Base-by-base conservation (phyloP, 2,888 invertebrate species). In the Rhyacophila evoluta region DNA sequence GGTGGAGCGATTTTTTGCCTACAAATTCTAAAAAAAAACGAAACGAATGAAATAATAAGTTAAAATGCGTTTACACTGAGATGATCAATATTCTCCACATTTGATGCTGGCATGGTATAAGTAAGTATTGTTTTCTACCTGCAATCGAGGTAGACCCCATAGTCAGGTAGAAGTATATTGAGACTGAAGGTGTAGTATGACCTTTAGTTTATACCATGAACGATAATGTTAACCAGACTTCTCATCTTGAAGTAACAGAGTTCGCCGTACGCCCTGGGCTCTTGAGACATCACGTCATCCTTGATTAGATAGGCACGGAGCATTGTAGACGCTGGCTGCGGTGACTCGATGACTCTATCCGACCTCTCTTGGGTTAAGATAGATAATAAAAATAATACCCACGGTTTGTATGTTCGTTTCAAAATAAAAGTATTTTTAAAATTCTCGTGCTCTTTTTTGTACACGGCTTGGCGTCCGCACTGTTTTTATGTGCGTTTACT, bases 361-460 rank as follows among this genome's bases (percentile, higher is more conserved):
- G 55, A 55, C 55, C 55, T 55, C 41, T 25, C 39, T 12, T n/a
- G 39, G 15, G 15, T 10, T 55, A 55, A 55, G 19, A 8, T 19
- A 55, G 29, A 33, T 2, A 2, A 33, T n/a, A 33, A 33, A 33
- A 33, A 33, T 33, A 33, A 33, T 33, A 33, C 29, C 55, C 15
- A 4, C 55, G 15, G 2, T 55, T 19, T 19, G 55, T 8, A 19
- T 19, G 55, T 12, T 33, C 55, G 5, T 55, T 55, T 55, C 19
- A 55, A 55, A 55, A 55, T 55, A 55, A 55, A 55, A 55, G 19
- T 55, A 55, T 55, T 55, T 55, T 55, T 19, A 19, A 55, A 55
- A 2, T 19, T 10, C 55, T 55, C 55, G 55, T 55, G 55, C 15
- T 55, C 19, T 55, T 55, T 38, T 38, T 11, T 12, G 19, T 55